These are phyloP conservation scores for Diaphora mendica DNA, from an alignment of 2,888 invertebrate genomes.

Conservation along the genomic window DNA sequence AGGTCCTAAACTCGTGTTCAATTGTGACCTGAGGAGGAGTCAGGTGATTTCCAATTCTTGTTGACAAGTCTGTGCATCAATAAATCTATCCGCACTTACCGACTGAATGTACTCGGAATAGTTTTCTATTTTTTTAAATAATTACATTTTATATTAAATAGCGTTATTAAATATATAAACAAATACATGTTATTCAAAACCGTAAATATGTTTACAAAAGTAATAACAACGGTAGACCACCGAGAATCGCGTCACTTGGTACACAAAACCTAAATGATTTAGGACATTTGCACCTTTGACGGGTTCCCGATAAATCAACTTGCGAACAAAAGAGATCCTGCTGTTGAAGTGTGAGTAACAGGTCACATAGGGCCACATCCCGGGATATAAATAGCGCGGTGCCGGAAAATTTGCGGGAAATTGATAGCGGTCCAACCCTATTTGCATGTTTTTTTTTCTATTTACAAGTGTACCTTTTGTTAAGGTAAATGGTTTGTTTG, in stretches of 20 bases:
- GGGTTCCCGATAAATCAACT: slow-evolving; percentile 61
- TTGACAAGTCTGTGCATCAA: too few relatives aligned
- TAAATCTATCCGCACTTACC: too few relatives aligned
- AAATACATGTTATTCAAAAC: neutral
- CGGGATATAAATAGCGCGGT: slow-evolving; percentile 61
- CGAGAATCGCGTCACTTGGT: slow-evolving; percentile 25
- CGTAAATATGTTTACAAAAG: neutral
- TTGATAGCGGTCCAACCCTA: slow-evolving; percentile 63
- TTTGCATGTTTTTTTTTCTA: slow-evolving; percentile 62
- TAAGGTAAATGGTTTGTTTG: slow-evolving; percentile 37
- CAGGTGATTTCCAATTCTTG: too few relatives aligned
- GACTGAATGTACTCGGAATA: too few relatives aligned
- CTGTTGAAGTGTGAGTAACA: slow-evolving; percentile 70
- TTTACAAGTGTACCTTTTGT: slow-evolving; percentile 60
- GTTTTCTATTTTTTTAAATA: too few relatives aligned
- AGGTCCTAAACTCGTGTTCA: too few relatives aligned
- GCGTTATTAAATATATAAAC: too few relatives aligned
- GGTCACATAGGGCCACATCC: slow-evolving; percentile 54
- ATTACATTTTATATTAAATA: neutral
- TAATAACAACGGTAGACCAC: neutral
- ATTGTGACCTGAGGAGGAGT: too few relatives aligned
- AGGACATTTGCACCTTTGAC: slow-evolving; percentile 62
- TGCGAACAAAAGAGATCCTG: slow-evolving; percentile 59
- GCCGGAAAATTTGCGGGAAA: slow-evolving; percentile 61
- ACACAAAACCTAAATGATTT: slow-evolving; percentile 56